These are phyloP conservation scores for Pampus argenteus DNA, from an alignment of 2,797 vertebrate species.

Conservation along the genomic window DNA sequence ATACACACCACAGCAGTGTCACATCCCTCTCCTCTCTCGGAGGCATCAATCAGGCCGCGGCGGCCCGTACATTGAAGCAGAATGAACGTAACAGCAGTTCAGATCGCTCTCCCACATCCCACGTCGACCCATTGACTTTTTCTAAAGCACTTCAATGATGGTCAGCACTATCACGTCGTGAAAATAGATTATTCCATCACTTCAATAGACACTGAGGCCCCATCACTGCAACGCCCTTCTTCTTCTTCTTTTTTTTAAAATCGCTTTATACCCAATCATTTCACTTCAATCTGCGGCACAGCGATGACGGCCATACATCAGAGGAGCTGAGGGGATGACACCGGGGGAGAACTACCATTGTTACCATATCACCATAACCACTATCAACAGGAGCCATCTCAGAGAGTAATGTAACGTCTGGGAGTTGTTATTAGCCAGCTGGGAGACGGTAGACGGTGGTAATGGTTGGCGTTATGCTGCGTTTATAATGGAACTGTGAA, in stretches of 20 bases:
- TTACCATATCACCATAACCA: slow-evolving; percentile 44
- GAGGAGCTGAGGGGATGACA: slow-evolving; percentile 43
- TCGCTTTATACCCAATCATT: slow-evolving; percentile 58
- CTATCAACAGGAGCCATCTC: slow-evolving; percentile 40
- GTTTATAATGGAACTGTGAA: slow-evolving; percentile 9
- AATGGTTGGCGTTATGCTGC: background rate
- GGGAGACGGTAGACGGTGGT: slow-evolving; percentile 30
- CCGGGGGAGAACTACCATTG: slow-evolving; percentile 35
- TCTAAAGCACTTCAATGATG: slow-evolving; percentile 68
- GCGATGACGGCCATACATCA: slow-evolving; percentile 52
- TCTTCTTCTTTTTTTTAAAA: slow-evolving; percentile 7
- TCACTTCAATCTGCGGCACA: slow-evolving; percentile 48
- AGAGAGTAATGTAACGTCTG: slow-evolving; percentile 39
- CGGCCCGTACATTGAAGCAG: slow-evolving; percentile 52
- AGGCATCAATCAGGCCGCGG: slow-evolving; percentile 62
- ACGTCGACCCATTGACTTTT: slow-evolving; percentile 58
- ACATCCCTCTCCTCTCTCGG: slow-evolving; percentile 63
- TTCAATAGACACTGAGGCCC: slow-evolving; percentile 61
- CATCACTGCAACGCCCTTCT: slow-evolving; percentile 39
- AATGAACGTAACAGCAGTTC: slow-evolving; percentile 62
- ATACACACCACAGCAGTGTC: slow-evolving; percentile 43
- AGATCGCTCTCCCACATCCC: slow-evolving; percentile 32
- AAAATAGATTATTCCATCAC: slow-evolving; percentile 71
- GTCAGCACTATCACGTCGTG: slow-evolving; percentile 56
- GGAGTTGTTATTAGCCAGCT: slow-evolving; percentile 48